Percentiles rank a stretch among this genome's conserved stretches.
Evolutionary conservation across 2,888 invertebrate species (phyloP).

Genomic region (Ischnus inquisitorius): DNA sequence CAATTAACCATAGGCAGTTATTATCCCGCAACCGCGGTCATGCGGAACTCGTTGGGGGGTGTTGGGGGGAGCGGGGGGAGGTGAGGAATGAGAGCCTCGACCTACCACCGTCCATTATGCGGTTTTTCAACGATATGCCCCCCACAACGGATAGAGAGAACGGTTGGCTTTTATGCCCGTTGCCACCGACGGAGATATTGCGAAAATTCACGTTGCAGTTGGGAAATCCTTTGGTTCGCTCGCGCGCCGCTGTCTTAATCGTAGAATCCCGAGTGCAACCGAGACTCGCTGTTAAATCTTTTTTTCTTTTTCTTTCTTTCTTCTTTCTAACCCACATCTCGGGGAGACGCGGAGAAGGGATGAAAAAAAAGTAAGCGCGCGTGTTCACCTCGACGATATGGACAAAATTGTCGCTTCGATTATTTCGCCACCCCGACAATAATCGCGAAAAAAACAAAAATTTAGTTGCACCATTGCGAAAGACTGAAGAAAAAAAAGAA

Average conservation of each 20-base stretch:
- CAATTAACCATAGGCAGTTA: constrained; percentile 15
- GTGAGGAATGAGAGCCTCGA: constrained; percentile 24
- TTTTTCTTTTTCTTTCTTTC: constrained; percentile 5
- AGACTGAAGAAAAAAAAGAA: neutral
- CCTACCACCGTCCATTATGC: constrained; percentile 47
- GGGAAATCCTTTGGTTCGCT: constrained; percentile 47
- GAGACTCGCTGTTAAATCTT: neutral
- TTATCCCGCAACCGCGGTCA: constrained; percentile 46
- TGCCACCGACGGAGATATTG: constrained; percentile 37
- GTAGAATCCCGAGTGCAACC: constrained; percentile 48
- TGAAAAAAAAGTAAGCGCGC: constrained; percentile 4
- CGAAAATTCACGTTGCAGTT: constrained; percentile 64
- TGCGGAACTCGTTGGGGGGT: constrained; percentile 43
- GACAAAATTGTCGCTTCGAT: neutral
- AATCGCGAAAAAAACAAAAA: neutral
- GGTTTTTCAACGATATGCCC: constrained; percentile 43
- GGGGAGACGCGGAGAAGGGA: neutral
- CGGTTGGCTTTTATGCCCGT: neutral
- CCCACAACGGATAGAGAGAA: constrained; percentile 34
- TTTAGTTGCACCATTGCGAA: neutral
- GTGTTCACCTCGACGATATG: neutral
- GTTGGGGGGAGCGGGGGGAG: neutral
- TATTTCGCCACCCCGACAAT: neutral
- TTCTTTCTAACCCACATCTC: neutral
- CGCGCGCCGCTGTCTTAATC: constrained; percentile 62